Evolutionary conservation across 2,888 invertebrate genomes (phyloP).

Genomic region (Noctua pronuba): DNA sequence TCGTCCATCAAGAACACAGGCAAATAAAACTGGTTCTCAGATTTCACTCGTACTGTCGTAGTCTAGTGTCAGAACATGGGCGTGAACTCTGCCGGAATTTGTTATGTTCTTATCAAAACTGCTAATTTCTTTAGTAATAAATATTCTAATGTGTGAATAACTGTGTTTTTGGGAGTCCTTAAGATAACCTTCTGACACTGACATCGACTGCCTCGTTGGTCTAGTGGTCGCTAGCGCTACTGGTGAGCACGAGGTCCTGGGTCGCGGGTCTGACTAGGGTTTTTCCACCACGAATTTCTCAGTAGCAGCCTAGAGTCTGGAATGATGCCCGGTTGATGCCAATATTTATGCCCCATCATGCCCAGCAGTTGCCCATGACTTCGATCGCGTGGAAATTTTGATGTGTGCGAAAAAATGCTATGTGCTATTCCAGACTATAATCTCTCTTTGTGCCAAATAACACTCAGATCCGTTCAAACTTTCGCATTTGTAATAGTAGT

Average conservation of each 20-base stretch:
- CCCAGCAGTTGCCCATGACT: too few relatives aligned
- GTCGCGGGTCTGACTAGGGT: background rate
- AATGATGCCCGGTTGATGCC: background rate
- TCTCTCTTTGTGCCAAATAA: too few relatives aligned
- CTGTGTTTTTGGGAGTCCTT: background rate
- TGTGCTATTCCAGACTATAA: too few relatives aligned
- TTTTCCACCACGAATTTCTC: background rate
- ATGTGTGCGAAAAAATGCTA: too few relatives aligned
- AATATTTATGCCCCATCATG: background rate
- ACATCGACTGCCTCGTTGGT: background rate
- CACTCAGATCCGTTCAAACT: too few relatives aligned
- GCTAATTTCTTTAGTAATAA: constrained; percentile 12
- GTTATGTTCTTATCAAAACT: constrained; percentile 27
- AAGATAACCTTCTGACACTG: background rate
- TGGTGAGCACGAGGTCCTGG: background rate
- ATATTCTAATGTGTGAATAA: constrained; percentile 3
- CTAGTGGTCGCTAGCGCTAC: too few relatives aligned
- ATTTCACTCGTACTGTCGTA: constrained; percentile 74
- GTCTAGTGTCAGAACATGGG: constrained; percentile 69
- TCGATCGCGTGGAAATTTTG: too few relatives aligned
- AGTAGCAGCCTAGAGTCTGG: background rate
- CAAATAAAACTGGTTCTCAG: constrained; percentile 75
- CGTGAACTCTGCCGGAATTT: constrained; percentile 39
- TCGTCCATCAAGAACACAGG: constrained; percentile 65
- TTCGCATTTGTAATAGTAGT: too few relatives aligned